Percentiles rank a stretch among this genome's conserved stretches.
These are phyloP conservation scores for Agonum fuliginosum DNA, from an alignment of 2,888 invertebrate genomes.

Conservation along the genomic window DNA sequence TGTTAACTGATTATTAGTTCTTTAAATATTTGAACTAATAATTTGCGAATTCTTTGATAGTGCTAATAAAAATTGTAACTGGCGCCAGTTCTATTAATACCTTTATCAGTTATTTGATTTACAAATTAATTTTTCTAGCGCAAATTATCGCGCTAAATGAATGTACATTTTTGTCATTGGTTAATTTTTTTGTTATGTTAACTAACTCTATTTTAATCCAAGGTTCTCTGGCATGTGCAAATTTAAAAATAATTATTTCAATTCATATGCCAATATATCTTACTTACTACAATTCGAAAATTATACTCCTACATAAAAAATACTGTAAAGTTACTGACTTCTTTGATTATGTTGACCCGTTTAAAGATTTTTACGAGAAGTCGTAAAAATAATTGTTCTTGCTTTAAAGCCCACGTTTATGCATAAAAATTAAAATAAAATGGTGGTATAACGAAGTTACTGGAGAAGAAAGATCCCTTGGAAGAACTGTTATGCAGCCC, in stretches of 20 bases:
- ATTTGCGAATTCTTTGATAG: too few species aligned
- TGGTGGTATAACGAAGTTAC: constrained; percentile 19
- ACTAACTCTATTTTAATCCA: not conserved
- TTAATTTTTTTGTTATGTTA: constrained; percentile 1
- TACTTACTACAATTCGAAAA: not conserved
- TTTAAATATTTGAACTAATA: too few species aligned
- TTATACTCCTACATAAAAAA: not conserved
- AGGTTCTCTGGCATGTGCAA: not conserved
- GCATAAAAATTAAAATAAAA: constrained; percentile 34
- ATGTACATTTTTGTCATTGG: not conserved
- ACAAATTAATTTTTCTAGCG: too few species aligned
- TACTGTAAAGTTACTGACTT: not conserved
- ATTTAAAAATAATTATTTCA: constrained; percentile 18
- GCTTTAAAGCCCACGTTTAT: not conserved
- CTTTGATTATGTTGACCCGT: not conserved
- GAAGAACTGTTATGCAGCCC: constrained; percentile 25
- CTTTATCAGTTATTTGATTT: too few species aligned
- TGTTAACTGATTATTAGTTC: too few species aligned
- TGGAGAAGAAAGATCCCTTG: constrained; percentile 7
- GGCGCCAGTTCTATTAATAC: not conserved
- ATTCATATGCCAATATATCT: not conserved
- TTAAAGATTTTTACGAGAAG: not conserved
- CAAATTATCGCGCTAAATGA: not conserved
- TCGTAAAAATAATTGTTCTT: not conserved
- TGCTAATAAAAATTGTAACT: not conserved